Evolutionary conservation across 2,113 vertebrate species (phyloP).

Genomic region (Picathartes gymnocephalus): DNA sequence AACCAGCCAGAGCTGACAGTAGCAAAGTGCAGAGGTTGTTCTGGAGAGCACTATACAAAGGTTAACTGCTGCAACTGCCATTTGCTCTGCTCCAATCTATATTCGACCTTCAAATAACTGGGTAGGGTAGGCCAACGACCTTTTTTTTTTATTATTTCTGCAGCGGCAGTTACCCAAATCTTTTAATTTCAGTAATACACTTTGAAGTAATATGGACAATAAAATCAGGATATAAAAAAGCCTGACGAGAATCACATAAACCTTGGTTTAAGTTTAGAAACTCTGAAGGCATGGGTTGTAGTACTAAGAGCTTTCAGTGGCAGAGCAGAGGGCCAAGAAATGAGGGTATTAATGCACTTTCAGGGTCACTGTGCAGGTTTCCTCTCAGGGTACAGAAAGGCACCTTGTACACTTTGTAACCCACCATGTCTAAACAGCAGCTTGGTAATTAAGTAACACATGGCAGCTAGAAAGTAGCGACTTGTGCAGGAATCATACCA

Average conservation of each 20-base stretch:
- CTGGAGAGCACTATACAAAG: background rate
- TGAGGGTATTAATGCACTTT: background rate
- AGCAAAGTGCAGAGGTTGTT: constrained; percentile 9
- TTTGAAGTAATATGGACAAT: background rate
- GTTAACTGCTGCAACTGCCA: background rate
- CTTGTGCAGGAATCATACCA: background rate
- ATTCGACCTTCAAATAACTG: background rate
- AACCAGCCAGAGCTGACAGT: background rate
- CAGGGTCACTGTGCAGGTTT: background rate
- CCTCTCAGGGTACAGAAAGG: background rate
- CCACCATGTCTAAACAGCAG: background rate
- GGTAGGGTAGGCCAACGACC: background rate
- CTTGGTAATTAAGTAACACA: background rate
- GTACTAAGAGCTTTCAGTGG: background rate
- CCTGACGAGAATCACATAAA: background rate
- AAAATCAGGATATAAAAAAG: background rate
- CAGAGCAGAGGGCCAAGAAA: background rate
- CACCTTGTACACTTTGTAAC: background rate
- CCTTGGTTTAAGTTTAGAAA: background rate
- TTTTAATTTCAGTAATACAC: background rate
- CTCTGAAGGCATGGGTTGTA: background rate
- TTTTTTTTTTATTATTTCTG: background rate
- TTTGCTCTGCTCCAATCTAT: background rate
- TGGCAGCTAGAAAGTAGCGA: background rate
- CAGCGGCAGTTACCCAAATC: background rate